These are phyloP conservation scores for Sula dactylatra DNA, from an alignment of 2,113 vertebrate species.

Conservation along the genomic window DNA sequence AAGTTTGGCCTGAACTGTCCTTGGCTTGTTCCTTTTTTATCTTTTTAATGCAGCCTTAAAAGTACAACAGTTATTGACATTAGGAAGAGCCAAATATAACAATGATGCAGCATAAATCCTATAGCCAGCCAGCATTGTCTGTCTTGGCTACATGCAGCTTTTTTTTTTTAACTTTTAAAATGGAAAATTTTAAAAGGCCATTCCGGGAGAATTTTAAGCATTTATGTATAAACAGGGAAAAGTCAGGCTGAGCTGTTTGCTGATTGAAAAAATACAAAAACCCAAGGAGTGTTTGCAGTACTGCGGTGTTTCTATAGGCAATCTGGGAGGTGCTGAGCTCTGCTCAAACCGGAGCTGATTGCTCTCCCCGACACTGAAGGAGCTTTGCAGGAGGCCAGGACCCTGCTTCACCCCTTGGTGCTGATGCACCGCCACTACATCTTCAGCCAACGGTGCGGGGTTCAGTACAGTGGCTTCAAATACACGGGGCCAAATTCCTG, in stretches of 20 bases:
- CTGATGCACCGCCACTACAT: background rate
- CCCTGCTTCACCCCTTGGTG: background rate
- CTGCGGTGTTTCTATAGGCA: rapidly evolving
- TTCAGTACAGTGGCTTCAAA: background rate
- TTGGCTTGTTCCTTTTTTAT: background rate
- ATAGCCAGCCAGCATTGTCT: background rate
- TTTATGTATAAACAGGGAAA: background rate
- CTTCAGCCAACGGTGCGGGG: background rate
- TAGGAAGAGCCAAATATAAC: conserved; percentile 12
- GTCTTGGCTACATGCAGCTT: rapidly evolving
- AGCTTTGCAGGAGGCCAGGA: background rate
- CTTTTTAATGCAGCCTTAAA: background rate
- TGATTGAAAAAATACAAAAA: background rate
- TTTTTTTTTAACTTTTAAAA: background rate
- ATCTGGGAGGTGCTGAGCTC: background rate
- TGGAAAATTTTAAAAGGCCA: background rate
- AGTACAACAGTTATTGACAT: background rate
- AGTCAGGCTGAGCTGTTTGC: background rate
- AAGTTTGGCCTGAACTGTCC: background rate
- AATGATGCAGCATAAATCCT: conserved; percentile 28
- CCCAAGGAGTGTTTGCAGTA: background rate
- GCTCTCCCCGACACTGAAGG: background rate
- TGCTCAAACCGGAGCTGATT: background rate
- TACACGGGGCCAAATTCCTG: background rate
- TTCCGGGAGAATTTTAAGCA: background rate